A percentile compares a stretch with the other conserved stretches of the same genome.
Evolutionary conservation across 37 sponge, comb jelly and placozoan species (phyloP).

Genomic region (Lycopodina hypogea): DNA sequence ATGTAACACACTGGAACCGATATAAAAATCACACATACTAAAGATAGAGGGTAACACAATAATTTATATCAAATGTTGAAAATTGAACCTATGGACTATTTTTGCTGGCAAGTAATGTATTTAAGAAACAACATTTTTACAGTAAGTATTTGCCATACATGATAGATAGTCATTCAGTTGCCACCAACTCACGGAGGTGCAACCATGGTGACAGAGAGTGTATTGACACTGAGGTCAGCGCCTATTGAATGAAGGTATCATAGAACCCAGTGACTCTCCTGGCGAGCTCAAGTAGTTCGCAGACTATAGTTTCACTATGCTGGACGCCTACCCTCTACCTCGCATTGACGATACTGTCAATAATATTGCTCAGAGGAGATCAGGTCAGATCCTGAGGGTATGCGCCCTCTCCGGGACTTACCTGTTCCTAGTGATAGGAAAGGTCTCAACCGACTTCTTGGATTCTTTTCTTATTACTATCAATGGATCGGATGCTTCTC

Average conservation of each 20-base stretch:
- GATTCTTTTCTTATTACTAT: not conserved
- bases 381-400: not conserved
- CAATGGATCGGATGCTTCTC: not conserved
- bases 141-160: too few species aligned
- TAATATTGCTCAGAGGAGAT: not conserved
- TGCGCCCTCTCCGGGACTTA: not conserved
- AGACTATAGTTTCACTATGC: not conserved
- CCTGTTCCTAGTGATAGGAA: conserved; percentile 4
- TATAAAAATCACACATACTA: not conserved
- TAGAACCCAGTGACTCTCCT: conserved; percentile 10
- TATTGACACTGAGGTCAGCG: conserved; percentile 12
- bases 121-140: too few species aligned
- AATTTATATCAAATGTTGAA: too few species aligned
- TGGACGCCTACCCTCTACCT: not conserved
- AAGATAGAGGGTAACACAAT: too few species aligned
- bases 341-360: not conserved
- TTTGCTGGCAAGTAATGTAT: too few species aligned
- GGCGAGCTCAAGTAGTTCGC: not conserved
- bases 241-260: conserved; percentile 1
- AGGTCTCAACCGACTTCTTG: conserved; percentile 5
- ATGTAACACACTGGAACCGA: too few species aligned
- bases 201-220: conserved; percentile 3
- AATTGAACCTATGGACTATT: too few species aligned
- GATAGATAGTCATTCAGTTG: not conserved
- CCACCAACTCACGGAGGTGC: not conserved